Percentiles rank a stretch among this genome's conserved stretches.
phyloP scores from a whole-genome alignment of 1,140 invertebrate species.

The Drosophila setifemur region DNA sequence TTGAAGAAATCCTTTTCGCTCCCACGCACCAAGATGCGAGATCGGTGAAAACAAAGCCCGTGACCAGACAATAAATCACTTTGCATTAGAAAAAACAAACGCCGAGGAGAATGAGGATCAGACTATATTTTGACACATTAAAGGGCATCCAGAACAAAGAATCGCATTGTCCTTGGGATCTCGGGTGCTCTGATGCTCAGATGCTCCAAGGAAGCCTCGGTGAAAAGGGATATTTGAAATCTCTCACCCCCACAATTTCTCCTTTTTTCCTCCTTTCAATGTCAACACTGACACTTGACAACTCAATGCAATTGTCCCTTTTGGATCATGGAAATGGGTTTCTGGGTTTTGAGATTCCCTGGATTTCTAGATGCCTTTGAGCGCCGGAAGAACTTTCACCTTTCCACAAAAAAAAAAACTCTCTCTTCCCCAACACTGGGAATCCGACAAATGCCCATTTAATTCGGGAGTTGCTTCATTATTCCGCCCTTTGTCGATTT shows the following conservation, averaged over 20 bases:
- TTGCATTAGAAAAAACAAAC: constrained; percentile 52
- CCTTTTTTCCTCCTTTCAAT: constrained; percentile 47
- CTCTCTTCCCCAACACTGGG: not conserved
- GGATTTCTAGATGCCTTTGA: too few species aligned
- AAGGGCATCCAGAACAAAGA: constrained; percentile 64
- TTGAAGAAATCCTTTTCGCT: constrained; percentile 22
- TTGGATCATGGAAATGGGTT: constrained; percentile 2
- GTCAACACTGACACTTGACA: constrained; percentile 79
- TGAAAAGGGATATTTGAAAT: constrained; percentile 1
- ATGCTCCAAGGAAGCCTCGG: constrained; percentile 27
- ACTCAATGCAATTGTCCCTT: constrained; percentile 69
- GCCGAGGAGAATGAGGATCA: constrained; percentile 32
- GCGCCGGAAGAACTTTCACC: constrained; percentile 79
- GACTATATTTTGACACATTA: constrained; percentile 80
- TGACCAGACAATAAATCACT: constrained; percentile 71
- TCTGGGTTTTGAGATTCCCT: constrained; percentile 9
- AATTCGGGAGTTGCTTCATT: constrained; percentile 9
- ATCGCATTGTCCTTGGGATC: constrained; percentile 22
- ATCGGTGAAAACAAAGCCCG: constrained; percentile 12
- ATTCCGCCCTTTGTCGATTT: constrained; percentile 2
- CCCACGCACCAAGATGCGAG: constrained; percentile 54
- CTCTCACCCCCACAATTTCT: not conserved
- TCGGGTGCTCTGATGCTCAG: constrained; percentile 9
- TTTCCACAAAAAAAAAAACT: constrained; percentile 9
- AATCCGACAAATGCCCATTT: constrained; percentile 54